Evolutionary conservation across 2,888 invertebrate species (phyloP), one percentile per base, ranked within the genome.

Genomic region (Enchytraeus crypticus): DNA sequence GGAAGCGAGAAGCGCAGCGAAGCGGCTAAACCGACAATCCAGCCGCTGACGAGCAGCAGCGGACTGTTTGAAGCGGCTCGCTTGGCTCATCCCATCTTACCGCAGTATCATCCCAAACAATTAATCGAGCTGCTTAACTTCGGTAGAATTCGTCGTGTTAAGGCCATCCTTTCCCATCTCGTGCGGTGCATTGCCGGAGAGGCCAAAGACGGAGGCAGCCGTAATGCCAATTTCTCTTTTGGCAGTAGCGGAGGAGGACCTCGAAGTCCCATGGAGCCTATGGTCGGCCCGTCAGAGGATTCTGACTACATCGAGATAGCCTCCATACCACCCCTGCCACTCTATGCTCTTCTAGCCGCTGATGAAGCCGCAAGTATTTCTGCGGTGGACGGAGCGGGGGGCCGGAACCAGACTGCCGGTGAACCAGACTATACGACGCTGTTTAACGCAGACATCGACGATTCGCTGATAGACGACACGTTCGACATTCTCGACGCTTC

Each of bases 51-150:
- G 21, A 73, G 72, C 65, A 79, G 79, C 63, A 75, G 76, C 65
- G 81, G 81, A 18, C 80, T 98, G 57, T 98, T 98, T 80, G 97
- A 98, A 80, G 96, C 97, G 0, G 92, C 95, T 4, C 85, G 95
- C 65, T 89, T 96, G 75, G 95, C 96, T 0, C 97, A 93, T 72
- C 97, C 97, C 0, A 95, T 97, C 47, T 81, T 98, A 63, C 98
- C 98, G 0, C 98, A 99, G 74, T 99, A 98, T 78, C 98, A 99
- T 81, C 98, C 98, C 0, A 96, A 96, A 74, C 97, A 97, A 74
- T 82, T 99, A 38, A 96, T 98, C 90, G 98, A 98, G 75, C 81
- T 99, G 45, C 83, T 99, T 32, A 97, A 97, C 81, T 96, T 95
- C 58, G 98, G 98, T 2, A 96, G 95, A 81, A 95, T 69, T 5